Evolutionary conservation across 2,888 invertebrate genomes (phyloP).

Genomic region (Hypomecis atomaria): DNA sequence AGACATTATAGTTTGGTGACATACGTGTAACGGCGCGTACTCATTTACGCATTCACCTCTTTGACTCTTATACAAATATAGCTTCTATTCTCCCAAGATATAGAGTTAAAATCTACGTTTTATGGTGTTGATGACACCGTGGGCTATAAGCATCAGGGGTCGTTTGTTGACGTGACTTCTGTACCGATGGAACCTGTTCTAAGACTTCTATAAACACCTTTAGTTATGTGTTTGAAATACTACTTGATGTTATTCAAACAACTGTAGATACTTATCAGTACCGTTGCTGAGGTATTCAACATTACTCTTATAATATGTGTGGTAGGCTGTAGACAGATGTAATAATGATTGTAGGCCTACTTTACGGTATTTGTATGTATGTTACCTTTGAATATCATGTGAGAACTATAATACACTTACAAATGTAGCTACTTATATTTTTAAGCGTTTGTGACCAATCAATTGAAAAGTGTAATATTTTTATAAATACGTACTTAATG

Average conservation of each 20-base stretch:
- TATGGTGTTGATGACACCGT: conserved; percentile 52
- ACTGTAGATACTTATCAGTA: conserved; percentile 24
- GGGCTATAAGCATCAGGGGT: conserved; percentile 64
- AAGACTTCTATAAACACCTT: conserved; percentile 23
- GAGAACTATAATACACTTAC: too few relatives aligned
- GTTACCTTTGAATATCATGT: too few relatives aligned
- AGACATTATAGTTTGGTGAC: conserved; percentile 73
- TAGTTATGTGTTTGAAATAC: conserved; percentile 24
- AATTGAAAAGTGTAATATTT: too few relatives aligned
- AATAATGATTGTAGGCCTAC: neutral
- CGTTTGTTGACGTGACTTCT: conserved; percentile 71
- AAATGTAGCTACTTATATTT: too few relatives aligned
- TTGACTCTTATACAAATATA: conserved; percentile 39
- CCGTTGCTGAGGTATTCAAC: conserved; percentile 15
- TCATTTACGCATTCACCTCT: conserved; percentile 60
- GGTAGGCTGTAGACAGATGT: neutral
- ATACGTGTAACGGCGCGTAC: conserved; percentile 75
- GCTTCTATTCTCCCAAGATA: conserved; percentile 35
- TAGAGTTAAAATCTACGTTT: conserved; percentile 52
- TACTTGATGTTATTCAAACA: conserved; percentile 19
- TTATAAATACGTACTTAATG: too few relatives aligned
- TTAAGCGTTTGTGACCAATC: too few relatives aligned
- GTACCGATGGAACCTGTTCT: conserved; percentile 62
- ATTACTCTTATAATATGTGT: neutral
- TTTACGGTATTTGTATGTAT: neutral